These are phyloP conservation scores for Varecia variegata DNA, from an alignment of 2,797 vertebrate species.

Conservation along the genomic window DNA sequence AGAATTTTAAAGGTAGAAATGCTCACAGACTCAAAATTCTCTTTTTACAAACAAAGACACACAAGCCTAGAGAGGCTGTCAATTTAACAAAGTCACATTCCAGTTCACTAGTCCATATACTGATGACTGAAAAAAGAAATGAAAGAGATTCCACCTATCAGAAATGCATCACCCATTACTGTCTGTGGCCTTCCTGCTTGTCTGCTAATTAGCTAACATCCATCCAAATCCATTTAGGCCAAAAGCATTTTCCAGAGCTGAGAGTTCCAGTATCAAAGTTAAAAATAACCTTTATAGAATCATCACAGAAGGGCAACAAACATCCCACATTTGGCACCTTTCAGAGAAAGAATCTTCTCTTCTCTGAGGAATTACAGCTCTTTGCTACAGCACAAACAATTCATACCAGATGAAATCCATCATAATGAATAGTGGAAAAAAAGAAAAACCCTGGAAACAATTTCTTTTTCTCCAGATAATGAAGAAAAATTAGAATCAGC, in stretches of 20 bases:
- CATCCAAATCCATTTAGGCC: constrained; percentile 43
- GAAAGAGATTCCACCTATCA: background rate
- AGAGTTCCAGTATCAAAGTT: constrained; percentile 41
- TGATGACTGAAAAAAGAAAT: background rate
- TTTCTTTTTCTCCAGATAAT: constrained; percentile 33
- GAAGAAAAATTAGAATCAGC: constrained; percentile 44
- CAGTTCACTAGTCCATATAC: background rate
- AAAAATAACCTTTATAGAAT: constrained; percentile 56
- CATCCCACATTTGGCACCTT: background rate
- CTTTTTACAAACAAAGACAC: background rate
- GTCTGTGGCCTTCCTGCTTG: background rate
- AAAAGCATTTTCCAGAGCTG: constrained; percentile 52
- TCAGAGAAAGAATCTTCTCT: constrained; percentile 2
- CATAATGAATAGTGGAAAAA: background rate
- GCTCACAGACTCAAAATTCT: background rate
- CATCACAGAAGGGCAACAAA: background rate
- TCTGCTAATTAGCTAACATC: constrained; percentile 62
- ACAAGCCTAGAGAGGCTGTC: background rate
- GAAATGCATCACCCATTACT: background rate
- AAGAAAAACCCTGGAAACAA: background rate
- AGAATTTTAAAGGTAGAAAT: background rate
- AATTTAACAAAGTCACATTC: background rate
- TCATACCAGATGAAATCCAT: background rate
- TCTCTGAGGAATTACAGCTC: background rate
- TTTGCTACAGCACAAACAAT: accelerated